Base-by-base conservation (phyloP, 1,140 invertebrate genomes). In the Kradibia gibbosae region DNA sequence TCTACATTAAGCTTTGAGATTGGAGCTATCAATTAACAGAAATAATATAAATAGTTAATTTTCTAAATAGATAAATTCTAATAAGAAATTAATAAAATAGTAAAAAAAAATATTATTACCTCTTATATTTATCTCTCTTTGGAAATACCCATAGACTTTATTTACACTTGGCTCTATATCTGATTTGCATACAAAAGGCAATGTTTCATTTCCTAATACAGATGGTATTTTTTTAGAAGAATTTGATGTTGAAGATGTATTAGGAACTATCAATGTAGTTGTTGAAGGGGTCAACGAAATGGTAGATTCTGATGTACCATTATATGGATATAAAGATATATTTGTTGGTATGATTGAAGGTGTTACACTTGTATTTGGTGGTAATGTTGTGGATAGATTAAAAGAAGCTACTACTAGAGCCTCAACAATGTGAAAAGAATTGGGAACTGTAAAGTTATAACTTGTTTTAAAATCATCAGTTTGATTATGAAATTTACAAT, bases 61-160 rank as follows among this genome's bases (percentile, higher is more conserved):
- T 73, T 28, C 0, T 74, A 3, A 74, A n/a, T 34, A 60, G 42
- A 39, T 76, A 62, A 78, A 67, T 50, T 50, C 50, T 45, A 45
- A 77, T 34, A 74, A 10, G 4, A 50, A 36, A 75, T 13, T 55
- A 3, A 17, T 22, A 22, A 25, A 60, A 55, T 74, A 8, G 5
- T 8, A 20, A 53, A 53, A 48, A 25, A 71, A 71, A 65, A 82
- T 55, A 76, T 83, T 87, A 87, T 90, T 84, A 95, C 95, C 93
- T 93, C 93, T 93, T 15, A 94, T 91, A 48, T 91, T 90, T 72
- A 96, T 86, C 62, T 91, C 92, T 80, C 91, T 92, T n/a, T 92
- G 86, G 85, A 95, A 96, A 87, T 94, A 94, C n/a, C 95, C 95
- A 89, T 95, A 95, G 8, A 93, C 94, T 83, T 95, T 95, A 50